phyloP scores from a whole-genome alignment of 1,140 invertebrate genomes.

The Gonioctena quinquepunctata region DNA sequence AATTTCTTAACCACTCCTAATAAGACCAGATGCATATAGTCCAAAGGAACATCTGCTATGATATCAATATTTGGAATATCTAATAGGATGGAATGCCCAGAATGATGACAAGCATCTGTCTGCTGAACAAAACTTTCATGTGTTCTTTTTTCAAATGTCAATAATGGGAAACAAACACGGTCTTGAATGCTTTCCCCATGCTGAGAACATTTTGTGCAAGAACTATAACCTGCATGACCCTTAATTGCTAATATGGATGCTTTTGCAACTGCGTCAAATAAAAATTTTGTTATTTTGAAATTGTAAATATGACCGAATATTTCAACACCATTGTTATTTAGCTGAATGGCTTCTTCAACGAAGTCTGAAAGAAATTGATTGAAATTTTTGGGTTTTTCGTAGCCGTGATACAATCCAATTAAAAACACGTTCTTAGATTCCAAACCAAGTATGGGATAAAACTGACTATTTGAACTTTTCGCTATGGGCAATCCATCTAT shows the following conservation, averaged over 20 bases:
- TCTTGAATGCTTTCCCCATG: conserved; percentile 1
- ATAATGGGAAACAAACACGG: not conserved
- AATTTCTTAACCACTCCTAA: conserved; percentile 5
- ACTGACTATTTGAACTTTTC: conserved; percentile 7
- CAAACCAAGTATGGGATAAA: conserved; percentile 14
- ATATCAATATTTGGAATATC: not conserved
- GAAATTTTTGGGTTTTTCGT: not conserved
- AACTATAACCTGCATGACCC: not conserved
- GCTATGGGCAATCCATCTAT: conserved; percentile 9
- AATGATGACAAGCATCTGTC: not conserved
- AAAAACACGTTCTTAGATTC: not conserved
- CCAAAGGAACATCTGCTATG: not conserved
- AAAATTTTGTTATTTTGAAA: conserved; percentile 3
- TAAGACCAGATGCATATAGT: not conserved
- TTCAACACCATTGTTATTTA: not conserved
- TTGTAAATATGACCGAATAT: not conserved
- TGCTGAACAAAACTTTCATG: not conserved
- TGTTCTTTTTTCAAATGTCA: not conserved
- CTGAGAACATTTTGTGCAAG: conserved; percentile 21
- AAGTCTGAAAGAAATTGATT: not conserved
- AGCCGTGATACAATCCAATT: not conserved
- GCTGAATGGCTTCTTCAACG: not conserved
- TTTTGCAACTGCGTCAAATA: conserved; percentile 3
- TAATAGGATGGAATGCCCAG: not conserved
- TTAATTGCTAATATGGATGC: not conserved